phyloP scores from a whole-genome alignment of 2,888 invertebrate genomes.

The Synanthedon tipuliformis region DNA sequence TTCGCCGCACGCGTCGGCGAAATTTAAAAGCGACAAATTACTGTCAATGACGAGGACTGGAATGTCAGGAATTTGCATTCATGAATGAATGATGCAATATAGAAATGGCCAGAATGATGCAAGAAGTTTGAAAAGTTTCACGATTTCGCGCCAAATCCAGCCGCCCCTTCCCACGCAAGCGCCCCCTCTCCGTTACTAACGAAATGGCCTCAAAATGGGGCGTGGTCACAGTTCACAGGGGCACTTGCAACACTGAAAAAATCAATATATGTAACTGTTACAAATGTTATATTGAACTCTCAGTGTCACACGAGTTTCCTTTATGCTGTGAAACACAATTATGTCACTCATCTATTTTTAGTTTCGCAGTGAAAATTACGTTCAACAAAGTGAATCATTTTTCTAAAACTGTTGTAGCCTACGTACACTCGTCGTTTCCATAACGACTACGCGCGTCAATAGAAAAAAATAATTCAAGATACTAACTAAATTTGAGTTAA shows the following conservation, averaged over 20 bases:
- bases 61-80: not conserved
- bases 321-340: not conserved
- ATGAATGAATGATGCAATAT: not conserved
- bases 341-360: not conserved
- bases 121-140: too few species aligned
- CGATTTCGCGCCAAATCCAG: too few species aligned
- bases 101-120: too few species aligned
- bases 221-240: too few species aligned
- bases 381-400: not conserved
- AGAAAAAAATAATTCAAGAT: not conserved
- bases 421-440: not conserved
- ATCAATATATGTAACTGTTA: not conserved
- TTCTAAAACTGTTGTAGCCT: not conserved
- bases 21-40: not conserved
- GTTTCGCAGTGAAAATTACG: not conserved
- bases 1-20: too few species aligned
- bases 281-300: not conserved
- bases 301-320: not conserved
- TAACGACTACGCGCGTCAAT: not conserved
- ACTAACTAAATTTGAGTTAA: not conserved
- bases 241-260: not conserved
- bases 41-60: not conserved
- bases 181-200: too few species aligned
- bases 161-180: too few species aligned
- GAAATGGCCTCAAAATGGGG: too few species aligned